Evolutionary conservation across 2,888 invertebrate genomes (phyloP).

Genomic region (Trachelus stipa): DNA sequence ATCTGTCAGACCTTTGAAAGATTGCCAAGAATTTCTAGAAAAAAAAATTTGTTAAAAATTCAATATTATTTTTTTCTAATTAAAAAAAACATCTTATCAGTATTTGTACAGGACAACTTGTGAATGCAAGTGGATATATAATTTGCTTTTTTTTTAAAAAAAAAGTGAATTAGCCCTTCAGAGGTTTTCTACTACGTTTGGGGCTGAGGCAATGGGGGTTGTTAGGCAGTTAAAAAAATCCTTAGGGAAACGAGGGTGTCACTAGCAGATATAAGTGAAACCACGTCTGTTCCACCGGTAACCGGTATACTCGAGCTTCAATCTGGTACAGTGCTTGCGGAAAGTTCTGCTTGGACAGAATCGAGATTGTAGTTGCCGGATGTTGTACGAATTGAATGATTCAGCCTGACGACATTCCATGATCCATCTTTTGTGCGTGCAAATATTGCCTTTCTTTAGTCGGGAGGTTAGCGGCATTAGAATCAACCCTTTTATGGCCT

Average conservation of each 20-base stretch:
- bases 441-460: constrained; percentile 62
- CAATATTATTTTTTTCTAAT: too few relatives aligned
- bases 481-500: constrained; percentile 54
- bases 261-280: neutral
- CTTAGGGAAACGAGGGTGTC: neutral
- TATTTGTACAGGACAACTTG: neutral
- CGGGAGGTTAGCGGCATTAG: constrained; percentile 50
- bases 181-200: neutral
- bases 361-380: constrained; percentile 45
- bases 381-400: constrained; percentile 64
- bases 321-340: neutral
- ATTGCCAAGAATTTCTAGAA: neutral
- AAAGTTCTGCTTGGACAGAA: neutral
- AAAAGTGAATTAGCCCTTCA: constrained; percentile 5
- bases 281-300: neutral
- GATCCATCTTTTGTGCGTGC: constrained; percentile 64
- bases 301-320: neutral
- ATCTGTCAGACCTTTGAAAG: neutral
- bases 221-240: constrained; percentile 2
- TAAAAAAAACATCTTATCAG: neutral
- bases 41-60: too few relatives aligned
- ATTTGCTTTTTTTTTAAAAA: neutral
- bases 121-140: neutral
- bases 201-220: neutral
- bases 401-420: constrained; percentile 63